These are phyloP conservation scores for Machimus atricapillus DNA, from an alignment of 2,888 invertebrate genomes.

Conservation along the genomic window DNA sequence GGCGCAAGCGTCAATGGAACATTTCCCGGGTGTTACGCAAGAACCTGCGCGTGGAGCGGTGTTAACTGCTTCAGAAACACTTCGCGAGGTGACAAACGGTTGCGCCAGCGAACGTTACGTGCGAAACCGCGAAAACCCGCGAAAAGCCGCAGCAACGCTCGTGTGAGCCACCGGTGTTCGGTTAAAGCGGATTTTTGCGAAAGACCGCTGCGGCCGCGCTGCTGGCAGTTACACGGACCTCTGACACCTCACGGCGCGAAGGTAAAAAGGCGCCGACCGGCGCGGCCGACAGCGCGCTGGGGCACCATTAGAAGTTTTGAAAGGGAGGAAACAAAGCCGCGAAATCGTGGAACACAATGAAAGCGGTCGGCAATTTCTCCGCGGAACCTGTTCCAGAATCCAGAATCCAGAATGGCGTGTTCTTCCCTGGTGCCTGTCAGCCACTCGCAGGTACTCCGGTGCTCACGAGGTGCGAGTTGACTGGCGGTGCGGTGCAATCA, in stretches of 20 bases:
- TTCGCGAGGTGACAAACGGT: background rate
- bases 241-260: constrained; percentile 11
- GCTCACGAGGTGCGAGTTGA: background rate
- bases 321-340: constrained; percentile 16
- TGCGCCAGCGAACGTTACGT: background rate
- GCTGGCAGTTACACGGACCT: background rate
- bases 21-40: constrained; percentile 30
- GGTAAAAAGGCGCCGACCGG: constrained; percentile 25
- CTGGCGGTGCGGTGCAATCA: constrained; percentile 27
- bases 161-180: background rate
- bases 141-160: too few relatives aligned
- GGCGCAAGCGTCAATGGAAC: background rate
- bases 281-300: background rate
- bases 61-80: background rate
- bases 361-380: background rate
- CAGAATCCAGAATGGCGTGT: background rate
- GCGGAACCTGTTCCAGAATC: constrained; percentile 17
- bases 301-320: constrained; percentile 6
- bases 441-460: background rate
- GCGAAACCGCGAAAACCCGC: background rate
- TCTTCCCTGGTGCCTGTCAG: background rate
- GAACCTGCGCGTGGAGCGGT: background rate
- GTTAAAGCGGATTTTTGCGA: background rate
- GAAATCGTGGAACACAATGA: constrained; percentile 19
- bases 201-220: background rate